phyloP scores from a whole-genome alignment of 2,797 vertebrate genomes.

The Sebastolobus alascanus region DNA sequence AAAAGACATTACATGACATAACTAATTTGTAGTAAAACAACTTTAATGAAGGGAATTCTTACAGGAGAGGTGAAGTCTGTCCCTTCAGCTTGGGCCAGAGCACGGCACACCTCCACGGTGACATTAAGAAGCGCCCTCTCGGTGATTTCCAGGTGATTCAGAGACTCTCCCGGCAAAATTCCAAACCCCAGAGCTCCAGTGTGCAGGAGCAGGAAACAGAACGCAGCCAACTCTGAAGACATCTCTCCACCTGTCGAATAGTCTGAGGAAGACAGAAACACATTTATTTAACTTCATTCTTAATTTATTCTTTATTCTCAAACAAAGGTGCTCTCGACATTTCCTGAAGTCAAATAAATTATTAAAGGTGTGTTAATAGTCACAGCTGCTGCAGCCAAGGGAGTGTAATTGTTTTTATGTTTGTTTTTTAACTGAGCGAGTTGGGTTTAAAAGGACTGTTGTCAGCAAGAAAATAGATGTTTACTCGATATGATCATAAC shows the following conservation, averaged over 20 bases:
- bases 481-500: background rate
- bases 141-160: conserved; percentile 74
- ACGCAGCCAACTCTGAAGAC: background rate
- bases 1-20: background rate
- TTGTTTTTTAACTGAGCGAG: background rate
- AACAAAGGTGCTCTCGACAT: background rate
- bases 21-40: background rate
- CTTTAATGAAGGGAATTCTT: conserved; percentile 2
- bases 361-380: background rate
- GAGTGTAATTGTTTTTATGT: background rate
- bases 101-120: conserved; percentile 65
- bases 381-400: background rate
- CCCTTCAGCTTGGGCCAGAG: conserved; percentile 64
- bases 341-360: background rate
- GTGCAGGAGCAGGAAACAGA: conserved; percentile 59
- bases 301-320: background rate
- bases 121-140: conserved; percentile 63
- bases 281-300: background rate
- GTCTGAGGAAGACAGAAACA: conserved; percentile 10
- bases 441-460: background rate
- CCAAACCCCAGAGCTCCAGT: conserved; percentile 58
- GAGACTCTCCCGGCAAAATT: conserved; percentile 39
- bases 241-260: background rate
- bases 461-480: background rate
- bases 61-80: conserved; percentile 66